Evolutionary conservation across 2,888 invertebrate species (phyloP).

Genomic region (Chalcosyrphus nemorum): DNA sequence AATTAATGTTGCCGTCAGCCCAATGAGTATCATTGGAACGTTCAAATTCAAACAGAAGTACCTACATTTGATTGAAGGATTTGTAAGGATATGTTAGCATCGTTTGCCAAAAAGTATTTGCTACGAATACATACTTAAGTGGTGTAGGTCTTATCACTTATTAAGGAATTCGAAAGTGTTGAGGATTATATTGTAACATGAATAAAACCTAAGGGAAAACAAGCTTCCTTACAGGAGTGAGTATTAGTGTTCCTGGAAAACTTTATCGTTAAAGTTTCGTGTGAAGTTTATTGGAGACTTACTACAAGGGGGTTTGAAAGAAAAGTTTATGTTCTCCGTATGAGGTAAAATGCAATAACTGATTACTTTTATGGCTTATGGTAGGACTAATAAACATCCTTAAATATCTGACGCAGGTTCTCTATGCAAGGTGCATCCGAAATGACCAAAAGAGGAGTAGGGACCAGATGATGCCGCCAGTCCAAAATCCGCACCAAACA

Average conservation of each 20-base stretch:
- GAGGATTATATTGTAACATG: not conserved
- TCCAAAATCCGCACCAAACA: too few relatives aligned
- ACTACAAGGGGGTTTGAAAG: too few relatives aligned
- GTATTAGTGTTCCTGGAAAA: not conserved
- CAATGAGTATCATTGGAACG: not conserved
- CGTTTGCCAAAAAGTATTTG: not conserved
- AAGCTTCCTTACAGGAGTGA: not conserved
- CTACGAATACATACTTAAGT: not conserved
- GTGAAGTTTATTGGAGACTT: not conserved
- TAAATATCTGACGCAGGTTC: too few relatives aligned
- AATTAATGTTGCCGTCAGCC: not conserved
- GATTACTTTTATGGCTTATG: too few relatives aligned
- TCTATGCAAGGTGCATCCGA: too few relatives aligned
- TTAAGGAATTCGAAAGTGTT: not conserved
- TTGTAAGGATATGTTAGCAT: not conserved
- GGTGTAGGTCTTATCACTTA: not conserved
- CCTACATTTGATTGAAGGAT: not conserved
- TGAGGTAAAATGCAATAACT: too few relatives aligned
- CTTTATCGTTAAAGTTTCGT: not conserved
- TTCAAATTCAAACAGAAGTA: not conserved
- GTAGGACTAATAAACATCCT: too few relatives aligned
- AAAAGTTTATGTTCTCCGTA: too few relatives aligned
- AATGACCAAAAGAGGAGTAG: too few relatives aligned
- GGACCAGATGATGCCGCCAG: too few relatives aligned
- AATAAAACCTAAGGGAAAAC: not conserved